Percentiles rank a stretch among this genome's conserved stretches.
Conservation (phyloP, 2,113 vertebrate genomes). For the Columba janthina region DNA sequence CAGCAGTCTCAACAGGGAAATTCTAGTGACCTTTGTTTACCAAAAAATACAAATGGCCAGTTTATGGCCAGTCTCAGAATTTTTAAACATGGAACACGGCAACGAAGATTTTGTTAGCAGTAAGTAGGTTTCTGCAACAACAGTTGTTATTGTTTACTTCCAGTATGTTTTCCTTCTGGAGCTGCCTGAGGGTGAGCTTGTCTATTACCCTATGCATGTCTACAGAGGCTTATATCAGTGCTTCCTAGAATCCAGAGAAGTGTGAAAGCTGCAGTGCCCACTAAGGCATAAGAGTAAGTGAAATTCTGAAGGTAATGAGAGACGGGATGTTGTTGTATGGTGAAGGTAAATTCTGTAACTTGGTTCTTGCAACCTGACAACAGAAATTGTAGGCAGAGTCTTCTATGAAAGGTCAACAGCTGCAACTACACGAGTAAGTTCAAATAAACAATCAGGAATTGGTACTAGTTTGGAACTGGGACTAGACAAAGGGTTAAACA, state of each 20-base stretch:
- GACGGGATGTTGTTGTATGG: neutral
- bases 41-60: neutral
- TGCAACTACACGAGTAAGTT: neutral
- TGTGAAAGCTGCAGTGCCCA: neutral
- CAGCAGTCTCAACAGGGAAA: neutral
- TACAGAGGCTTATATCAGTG: neutral
- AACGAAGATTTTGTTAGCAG: neutral
- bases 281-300: neutral
- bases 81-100: neutral
- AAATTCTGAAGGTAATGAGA: neutral
- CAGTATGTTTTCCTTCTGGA: neutral
- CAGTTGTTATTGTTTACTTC: neutral
- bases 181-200: neutral
- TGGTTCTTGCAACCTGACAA: neutral
- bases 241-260: neutral
- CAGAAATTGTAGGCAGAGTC: neutral
- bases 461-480: neutral
- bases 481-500: neutral
- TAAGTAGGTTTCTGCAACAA: neutral
- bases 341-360: neutral
- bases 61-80: neutral
- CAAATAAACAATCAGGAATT: neutral
- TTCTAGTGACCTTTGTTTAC: neutral
- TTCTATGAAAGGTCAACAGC: neutral
- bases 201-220: neutral